A percentile compares a stretch with the other conserved stretches of the same genome.
Conservation (phyloP, 2,888 invertebrate genomes). For the Xiphydria camelus region DNA sequence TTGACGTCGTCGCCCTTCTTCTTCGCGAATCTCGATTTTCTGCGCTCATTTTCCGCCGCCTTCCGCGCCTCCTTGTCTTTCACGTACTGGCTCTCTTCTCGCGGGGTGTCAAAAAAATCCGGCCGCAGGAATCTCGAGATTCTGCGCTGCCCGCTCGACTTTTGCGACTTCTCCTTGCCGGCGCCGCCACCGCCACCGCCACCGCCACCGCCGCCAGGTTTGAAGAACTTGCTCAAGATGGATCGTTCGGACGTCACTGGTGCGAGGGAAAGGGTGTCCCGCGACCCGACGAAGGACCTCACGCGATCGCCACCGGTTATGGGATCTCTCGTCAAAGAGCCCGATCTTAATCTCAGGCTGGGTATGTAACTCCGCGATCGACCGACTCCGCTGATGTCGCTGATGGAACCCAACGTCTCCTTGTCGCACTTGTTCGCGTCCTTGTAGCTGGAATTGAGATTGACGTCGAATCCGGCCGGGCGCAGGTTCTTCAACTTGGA, state of each 20-base stretch:
- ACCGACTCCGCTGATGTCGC: conserved; percentile 30
- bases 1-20: conserved; percentile 60
- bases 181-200: conserved; percentile 45
- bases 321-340: conserved; percentile 45
- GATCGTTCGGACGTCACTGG: conserved; percentile 59
- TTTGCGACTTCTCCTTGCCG: conserved; percentile 31
- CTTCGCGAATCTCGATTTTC: conserved; percentile 71
- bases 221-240: conserved; percentile 63
- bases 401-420: conserved; percentile 36
- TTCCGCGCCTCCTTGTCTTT: conserved; percentile 55
- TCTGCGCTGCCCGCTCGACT: conserved; percentile 62
- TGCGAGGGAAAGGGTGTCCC: conserved; percentile 21
- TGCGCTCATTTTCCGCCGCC: conserved; percentile 60
- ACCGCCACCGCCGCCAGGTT: conserved; percentile 57
- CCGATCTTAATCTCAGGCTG: conserved; percentile 44
- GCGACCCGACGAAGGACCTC: conserved; percentile 29
- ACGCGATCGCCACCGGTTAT: conserved; percentile 16
- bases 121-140: conserved; percentile 77
- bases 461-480: conserved; percentile 33
- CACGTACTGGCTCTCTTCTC: conserved; percentile 69
- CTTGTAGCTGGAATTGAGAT: conserved; percentile 40
- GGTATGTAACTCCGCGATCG: conserved; percentile 49
- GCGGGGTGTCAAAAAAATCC: conserved; percentile 74
- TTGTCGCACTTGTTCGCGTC: conserved; percentile 49
- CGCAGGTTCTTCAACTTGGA: conserved; percentile 47